Conservation (phyloP, 23 tunicate genomes). For the Trididemnum miniatum region DNA sequence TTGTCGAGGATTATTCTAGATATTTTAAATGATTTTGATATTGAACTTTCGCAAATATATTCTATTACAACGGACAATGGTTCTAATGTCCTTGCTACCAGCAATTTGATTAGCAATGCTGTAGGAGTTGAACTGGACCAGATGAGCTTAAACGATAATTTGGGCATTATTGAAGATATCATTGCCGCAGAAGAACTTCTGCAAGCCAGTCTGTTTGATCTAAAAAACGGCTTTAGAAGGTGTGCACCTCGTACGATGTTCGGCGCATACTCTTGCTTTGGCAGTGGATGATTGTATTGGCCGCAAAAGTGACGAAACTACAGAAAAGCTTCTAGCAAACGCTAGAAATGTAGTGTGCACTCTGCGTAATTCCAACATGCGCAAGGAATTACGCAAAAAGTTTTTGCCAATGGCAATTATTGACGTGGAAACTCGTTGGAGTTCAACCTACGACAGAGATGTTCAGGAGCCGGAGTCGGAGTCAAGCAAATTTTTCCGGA, state of each 20-base stretch:
- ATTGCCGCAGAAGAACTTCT: background rate
- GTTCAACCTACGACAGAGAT: too few relatives aligned
- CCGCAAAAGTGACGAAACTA: background rate
- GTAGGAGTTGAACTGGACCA: slow-evolving; percentile 1
- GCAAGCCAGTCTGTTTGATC: background rate
- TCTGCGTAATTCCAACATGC: background rate
- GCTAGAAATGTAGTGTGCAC: slow-evolving; percentile 6
- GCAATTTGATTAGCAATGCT: background rate
- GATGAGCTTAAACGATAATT: background rate
- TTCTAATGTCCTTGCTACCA: background rate
- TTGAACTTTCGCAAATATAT: background rate
- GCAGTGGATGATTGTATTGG: background rate
- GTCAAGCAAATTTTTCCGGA: too few relatives aligned
- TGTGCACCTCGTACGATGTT: background rate
- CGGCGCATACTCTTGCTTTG: slow-evolving; percentile 5
- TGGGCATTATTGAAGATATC: background rate
- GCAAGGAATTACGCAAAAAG: slow-evolving; percentile 5
- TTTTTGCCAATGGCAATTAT: slow-evolving; percentile 3
- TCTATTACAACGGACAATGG: slow-evolving; percentile 7
- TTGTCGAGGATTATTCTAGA: background rate
- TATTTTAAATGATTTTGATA: background rate
- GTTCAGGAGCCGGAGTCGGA: too few relatives aligned
- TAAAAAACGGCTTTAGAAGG: background rate
- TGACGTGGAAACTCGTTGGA: slow-evolving; percentile 5
- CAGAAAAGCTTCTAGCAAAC: background rate